Evolutionary conservation across 1,140 invertebrate genomes (phyloP).

Genomic region (Drosophila hydei): DNA sequence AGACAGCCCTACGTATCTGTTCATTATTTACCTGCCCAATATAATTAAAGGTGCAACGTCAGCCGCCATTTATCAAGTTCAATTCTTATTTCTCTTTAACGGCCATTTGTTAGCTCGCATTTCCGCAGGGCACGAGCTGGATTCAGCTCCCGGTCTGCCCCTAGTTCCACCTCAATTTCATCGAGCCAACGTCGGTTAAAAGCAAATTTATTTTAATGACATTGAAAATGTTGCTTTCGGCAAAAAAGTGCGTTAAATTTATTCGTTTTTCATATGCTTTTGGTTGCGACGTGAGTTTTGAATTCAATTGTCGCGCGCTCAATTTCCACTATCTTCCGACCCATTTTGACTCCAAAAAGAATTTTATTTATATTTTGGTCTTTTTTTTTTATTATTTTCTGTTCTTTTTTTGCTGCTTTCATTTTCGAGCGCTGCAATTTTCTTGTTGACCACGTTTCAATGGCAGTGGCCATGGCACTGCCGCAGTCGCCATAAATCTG

Average conservation of each 20-base stretch:
- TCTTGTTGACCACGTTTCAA: constrained; percentile 26
- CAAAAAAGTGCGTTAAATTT: constrained; percentile 17
- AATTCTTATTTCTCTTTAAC: constrained; percentile 21
- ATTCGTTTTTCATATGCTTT: constrained; percentile 16
- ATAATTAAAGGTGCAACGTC: constrained; percentile 45
- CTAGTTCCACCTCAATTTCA: constrained; percentile 15
- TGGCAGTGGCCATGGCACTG: constrained; percentile 47
- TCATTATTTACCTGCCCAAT: constrained; percentile 38
- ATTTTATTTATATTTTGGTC: constrained; percentile 22
- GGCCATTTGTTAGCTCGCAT: constrained; percentile 43
- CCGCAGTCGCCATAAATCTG: constrained; percentile 6
- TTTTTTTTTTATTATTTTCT: constrained; percentile 16
- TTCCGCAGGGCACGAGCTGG: constrained; percentile 43
- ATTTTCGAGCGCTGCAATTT: constrained; percentile 24
- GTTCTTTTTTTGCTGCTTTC: constrained; percentile 1
- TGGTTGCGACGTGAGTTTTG: constrained; percentile 9
- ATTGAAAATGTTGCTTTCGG: constrained; percentile 56
- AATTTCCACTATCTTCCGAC: neutral
- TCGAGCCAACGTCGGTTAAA: constrained; percentile 53
- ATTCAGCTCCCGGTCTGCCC: constrained; percentile 10
- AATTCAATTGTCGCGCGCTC: neutral
- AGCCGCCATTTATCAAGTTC: constrained; percentile 58
- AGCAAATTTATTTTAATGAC: constrained; percentile 71
- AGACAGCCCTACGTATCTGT: constrained; percentile 36
- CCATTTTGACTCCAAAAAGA: constrained; percentile 28